Conservation (phyloP, 2,888 invertebrate genomes). For the Spodoptera exigua region DNA sequence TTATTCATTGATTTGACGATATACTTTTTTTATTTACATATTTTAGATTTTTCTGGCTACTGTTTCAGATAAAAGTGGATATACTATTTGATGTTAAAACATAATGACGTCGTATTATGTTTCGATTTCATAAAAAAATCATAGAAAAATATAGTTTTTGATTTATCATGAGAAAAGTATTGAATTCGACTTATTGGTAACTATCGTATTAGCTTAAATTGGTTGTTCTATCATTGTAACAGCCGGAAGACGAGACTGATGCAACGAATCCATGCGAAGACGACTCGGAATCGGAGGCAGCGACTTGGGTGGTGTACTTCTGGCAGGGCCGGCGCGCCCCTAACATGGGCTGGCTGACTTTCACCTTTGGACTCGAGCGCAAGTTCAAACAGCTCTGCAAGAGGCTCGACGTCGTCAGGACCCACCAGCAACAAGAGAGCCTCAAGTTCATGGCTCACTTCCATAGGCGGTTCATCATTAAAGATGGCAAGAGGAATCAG, state of each 20-base stretch:
- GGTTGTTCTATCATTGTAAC: neutral
- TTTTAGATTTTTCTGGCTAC: too few species aligned
- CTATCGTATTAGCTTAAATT: neutral
- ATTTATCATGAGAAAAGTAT: too few species aligned
- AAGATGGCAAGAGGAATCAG: constrained; percentile 93
- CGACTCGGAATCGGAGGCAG: constrained; percentile 81
- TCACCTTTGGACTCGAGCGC: constrained; percentile 95
- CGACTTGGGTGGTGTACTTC: constrained; percentile 98
- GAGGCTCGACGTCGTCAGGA: constrained; percentile 95
- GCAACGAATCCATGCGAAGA: constrained; percentile 75
- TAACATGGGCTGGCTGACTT: constrained; percentile 99
- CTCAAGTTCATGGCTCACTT: constrained; percentile 99
- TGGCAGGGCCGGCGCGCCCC: constrained; percentile 99
- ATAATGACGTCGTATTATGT: too few species aligned
- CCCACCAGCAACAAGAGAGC: constrained; percentile 99
- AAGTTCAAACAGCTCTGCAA: constrained; percentile 85
- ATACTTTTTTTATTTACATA: too few species aligned
- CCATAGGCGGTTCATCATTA: constrained; percentile 96
- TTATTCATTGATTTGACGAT: too few species aligned
- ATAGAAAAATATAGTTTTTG: too few species aligned
- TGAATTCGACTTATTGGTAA: too few species aligned
- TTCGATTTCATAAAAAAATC: too few species aligned
- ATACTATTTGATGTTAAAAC: too few species aligned
- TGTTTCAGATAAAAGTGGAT: too few species aligned
- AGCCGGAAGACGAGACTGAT: constrained; percentile 88